These are phyloP conservation scores for Onychostruthus taczanowskii DNA, from an alignment of 2,113 vertebrate species.

Conservation along the genomic window DNA sequence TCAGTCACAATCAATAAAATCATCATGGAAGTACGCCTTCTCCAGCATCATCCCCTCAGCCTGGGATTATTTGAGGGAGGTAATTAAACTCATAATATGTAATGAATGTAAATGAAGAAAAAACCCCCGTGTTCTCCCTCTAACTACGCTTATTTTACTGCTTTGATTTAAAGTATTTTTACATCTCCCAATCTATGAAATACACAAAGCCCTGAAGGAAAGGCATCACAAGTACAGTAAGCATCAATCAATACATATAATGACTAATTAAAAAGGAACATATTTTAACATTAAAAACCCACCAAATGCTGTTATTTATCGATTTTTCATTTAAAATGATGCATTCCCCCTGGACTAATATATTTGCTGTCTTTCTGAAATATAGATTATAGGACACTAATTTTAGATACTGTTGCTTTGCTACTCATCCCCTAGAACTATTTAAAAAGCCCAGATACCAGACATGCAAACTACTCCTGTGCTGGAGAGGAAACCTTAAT, in stretches of 20 bases:
- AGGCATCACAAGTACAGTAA: slow-evolving; percentile 59
- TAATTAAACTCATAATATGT: slow-evolving; percentile 85
- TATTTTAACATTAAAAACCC: slow-evolving; percentile 66
- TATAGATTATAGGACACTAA: background rate
- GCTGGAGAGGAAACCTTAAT: background rate
- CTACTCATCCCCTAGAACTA: background rate
- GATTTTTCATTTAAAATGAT: slow-evolving; percentile 61
- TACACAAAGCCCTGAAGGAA: slow-evolving; percentile 62
- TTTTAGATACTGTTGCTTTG: background rate
- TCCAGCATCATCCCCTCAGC: slow-evolving; percentile 70
- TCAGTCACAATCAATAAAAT: slow-evolving; percentile 89
- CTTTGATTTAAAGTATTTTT: slow-evolving; percentile 75
- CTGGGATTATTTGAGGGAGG: slow-evolving; percentile 79
- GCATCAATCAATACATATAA: slow-evolving; percentile 67
- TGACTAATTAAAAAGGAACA: slow-evolving; percentile 70
- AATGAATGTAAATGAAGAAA: slow-evolving; percentile 85
- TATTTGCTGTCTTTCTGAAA: slow-evolving; percentile 30
- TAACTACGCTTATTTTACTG: slow-evolving; percentile 77
- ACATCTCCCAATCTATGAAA: slow-evolving; percentile 68
- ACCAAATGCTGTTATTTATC: slow-evolving; percentile 59
- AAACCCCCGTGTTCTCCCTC: slow-evolving; percentile 71
- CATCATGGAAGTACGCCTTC: slow-evolving; percentile 76
- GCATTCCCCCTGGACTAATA: slow-evolving; percentile 27
- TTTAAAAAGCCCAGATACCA: background rate
- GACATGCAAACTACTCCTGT: background rate